Evolutionary conservation across 2,113 vertebrate species (phyloP).

Genomic region (Cochlearius cochlearius): DNA sequence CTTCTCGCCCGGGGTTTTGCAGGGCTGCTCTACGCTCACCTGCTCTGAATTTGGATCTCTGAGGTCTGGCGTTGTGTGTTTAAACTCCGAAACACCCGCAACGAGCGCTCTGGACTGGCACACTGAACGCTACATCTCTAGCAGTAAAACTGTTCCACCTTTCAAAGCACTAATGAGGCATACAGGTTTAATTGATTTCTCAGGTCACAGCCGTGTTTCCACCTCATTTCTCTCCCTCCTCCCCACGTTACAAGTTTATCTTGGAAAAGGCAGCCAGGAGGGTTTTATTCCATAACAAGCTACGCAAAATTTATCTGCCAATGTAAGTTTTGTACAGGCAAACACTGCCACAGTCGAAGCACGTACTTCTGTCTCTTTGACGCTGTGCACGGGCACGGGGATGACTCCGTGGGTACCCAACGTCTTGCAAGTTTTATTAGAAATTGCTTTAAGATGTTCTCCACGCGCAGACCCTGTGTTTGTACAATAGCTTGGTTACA

Average conservation of each 20-base stretch:
- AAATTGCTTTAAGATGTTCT: neutral
- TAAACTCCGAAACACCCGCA: neutral
- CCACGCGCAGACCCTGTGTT: accelerated
- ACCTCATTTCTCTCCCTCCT: neutral
- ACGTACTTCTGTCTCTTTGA: neutral
- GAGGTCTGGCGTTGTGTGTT: neutral
- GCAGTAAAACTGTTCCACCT: neutral
- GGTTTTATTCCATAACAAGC: neutral
- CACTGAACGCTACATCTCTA: neutral
- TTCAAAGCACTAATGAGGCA: neutral
- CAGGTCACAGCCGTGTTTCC: neutral
- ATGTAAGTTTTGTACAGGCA: neutral
- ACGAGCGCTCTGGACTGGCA: neutral
- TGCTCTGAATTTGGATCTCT: neutral
- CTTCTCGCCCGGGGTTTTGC: neutral
- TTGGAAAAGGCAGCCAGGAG: neutral
- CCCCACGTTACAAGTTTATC: accelerated
- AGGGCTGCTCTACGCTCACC: neutral
- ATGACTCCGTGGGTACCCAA: accelerated
- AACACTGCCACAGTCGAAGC: neutral
- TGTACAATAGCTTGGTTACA: neutral
- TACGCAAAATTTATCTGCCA: neutral
- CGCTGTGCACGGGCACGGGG: accelerated
- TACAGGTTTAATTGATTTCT: neutral
- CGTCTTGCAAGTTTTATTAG: neutral